A percentile compares a stretch with the other conserved stretches of the same genome.
Evolutionary conservation across 1,140 invertebrate genomes (phyloP).

Genomic region (Drosophila baimaii): DNA sequence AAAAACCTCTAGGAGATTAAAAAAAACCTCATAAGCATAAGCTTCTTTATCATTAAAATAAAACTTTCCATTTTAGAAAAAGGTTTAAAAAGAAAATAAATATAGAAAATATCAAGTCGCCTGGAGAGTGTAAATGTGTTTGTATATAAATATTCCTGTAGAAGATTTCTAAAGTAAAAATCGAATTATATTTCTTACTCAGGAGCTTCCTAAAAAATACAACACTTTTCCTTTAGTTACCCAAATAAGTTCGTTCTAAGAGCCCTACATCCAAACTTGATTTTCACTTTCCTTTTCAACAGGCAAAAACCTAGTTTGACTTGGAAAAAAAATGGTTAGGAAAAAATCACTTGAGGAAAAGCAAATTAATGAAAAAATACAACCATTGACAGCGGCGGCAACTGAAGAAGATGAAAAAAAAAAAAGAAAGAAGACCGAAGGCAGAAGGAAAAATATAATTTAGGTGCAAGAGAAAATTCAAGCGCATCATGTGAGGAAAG

Average conservation of each 20-base stretch:
- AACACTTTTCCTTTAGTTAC: no score
- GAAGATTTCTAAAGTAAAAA: no score
- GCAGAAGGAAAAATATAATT: slow-evolving; percentile 47
- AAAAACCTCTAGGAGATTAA: slow-evolving; percentile 21
- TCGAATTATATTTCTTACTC: no score
- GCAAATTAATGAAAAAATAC: slow-evolving; percentile 44
- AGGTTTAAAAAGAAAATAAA: neutral
- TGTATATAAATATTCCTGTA: no score
- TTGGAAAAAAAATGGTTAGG: slow-evolving; percentile 1
- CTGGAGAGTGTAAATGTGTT: no score
- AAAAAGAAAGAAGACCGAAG: slow-evolving; percentile 15
- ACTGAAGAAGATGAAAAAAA: slow-evolving; percentile 8
- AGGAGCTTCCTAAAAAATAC: no score
- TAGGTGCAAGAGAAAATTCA: slow-evolving; percentile 56
- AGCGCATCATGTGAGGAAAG: slow-evolving; percentile 49
- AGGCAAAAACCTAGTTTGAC: slow-evolving; percentile 9
- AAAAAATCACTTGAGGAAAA: slow-evolving; percentile 51
- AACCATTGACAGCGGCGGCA: slow-evolving; percentile 34
- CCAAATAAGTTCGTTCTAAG: slow-evolving; percentile 1
- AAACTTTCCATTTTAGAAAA: slow-evolving; percentile 34
- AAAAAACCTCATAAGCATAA: slow-evolving; percentile 12
- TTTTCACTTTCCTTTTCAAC: slow-evolving; percentile 40
- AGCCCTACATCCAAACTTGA: neutral
- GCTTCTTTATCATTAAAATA: slow-evolving; percentile 32
- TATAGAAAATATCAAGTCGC: no score